Conservation (phyloP, 1,140 invertebrate species). For the Chironomus tepperi region DNA sequence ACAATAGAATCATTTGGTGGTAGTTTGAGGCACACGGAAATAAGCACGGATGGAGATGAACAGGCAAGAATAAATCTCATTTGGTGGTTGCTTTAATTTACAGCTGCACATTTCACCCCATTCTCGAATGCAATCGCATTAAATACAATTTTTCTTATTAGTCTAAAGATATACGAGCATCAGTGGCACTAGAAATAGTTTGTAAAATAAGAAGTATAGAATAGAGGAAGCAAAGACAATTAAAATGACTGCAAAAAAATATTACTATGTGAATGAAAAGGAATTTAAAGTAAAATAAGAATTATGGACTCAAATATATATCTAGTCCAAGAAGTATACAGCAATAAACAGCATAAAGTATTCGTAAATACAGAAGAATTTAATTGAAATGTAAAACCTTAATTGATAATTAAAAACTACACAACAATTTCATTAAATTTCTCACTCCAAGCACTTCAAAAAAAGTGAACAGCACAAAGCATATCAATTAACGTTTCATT, state of each 20-base stretch:
- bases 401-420: background rate
- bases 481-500: slow-evolving; percentile 8
- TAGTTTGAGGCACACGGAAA: no score
- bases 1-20: no score
- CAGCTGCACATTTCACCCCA: no score
- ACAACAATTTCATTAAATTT: background rate
- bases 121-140: no score
- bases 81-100: no score
- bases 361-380: background rate
- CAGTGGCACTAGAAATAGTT: no score
- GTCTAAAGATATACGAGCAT: no score
- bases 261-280: background rate
- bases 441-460: background rate
- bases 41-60: no score
- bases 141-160: no score
- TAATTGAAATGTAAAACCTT: background rate
- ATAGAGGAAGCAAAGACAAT: no score
- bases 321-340: background rate
- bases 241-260: background rate
- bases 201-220: no score
- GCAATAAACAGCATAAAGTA: background rate
- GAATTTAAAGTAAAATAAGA: background rate
- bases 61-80: no score
- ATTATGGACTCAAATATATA: background rate
- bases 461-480: background rate